Evolutionary conservation across 2,797 vertebrate genomes (phyloP), one percentile per base, ranked within the genome.

Genomic region (Pipistrellus nathusii): DNA sequence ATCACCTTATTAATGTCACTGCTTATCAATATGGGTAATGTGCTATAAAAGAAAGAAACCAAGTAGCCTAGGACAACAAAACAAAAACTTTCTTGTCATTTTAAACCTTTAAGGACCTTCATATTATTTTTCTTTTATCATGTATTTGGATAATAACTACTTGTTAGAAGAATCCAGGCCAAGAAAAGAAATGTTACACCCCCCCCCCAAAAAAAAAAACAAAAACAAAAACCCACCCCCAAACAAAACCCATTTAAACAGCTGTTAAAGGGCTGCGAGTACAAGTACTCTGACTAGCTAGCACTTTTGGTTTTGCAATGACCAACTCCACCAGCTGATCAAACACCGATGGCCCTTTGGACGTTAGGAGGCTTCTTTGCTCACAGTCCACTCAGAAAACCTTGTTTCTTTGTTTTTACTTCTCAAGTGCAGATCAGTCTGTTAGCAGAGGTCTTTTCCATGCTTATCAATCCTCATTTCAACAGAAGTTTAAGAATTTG

Each of bases 341-440:
- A 95, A 91, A 93, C 46, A 68, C 76, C 4, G n/a, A 41, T 62
- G 35, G 15, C 21, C 38, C 78, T 92, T 83, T 53, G 91, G 53
- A 89, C 91, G 95, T 94, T 82, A 77, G 87, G 57, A 1, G 9
- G 55, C 51, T 68, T 90, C 30, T 75, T 90, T 88, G 90, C 41
- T 1, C 32, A 75, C 86, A 92, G 90, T 82, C 95, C 38, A 10
- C 82, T 10, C 25, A 32, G 27, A 5, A 51, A 44, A 8, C 68
- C 81, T 30, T 85, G 77, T 83, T 69, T 46, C n/a, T 68, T n/a
- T 64, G 53, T 51, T 82, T 81, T 87, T 91, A 35, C 21, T 87
- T 95, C 66, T 92, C 57, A 75, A 91, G 71, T 18, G 3, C 27
- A 78, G 68, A 66, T 88, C 46, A 38, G 5, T 84, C 87, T 69